Conservation (phyloP, 2,888 invertebrate species). For the Dicyrtoma fusca region DNA sequence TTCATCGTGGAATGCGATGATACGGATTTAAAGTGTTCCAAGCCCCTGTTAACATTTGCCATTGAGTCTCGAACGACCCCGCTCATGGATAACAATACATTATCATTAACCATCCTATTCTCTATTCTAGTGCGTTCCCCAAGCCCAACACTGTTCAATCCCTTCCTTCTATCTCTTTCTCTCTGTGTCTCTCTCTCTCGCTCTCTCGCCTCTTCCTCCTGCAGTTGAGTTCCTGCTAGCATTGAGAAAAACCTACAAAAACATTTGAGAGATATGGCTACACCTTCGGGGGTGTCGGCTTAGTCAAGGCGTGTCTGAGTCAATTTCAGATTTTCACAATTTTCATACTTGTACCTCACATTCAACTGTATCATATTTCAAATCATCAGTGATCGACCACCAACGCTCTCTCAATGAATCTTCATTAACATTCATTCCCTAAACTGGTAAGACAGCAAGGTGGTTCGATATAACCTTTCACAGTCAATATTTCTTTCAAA, state of each 20-base stretch:
- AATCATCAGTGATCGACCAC: conserved; percentile 38
- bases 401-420: conserved; percentile 37
- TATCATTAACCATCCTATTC: conserved; percentile 57
- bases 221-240: background rate
- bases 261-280: conserved; percentile 1
- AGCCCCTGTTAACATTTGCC: conserved; percentile 42
- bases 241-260: too few relatives aligned
- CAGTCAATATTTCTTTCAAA: conserved; percentile 36
- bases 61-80: conserved; percentile 44
- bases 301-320: conserved; percentile 31
- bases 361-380: conserved; percentile 34
- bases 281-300: conserved; percentile 35
- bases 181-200: conserved; percentile 27
- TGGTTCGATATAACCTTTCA: conserved; percentile 29
- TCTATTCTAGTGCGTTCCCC: conserved; percentile 29
- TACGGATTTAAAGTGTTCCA: conserved; percentile 44
- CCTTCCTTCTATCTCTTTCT: too few relatives aligned
- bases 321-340: conserved; percentile 34
- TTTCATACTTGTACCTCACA: conserved; percentile 20
- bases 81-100: conserved; percentile 53
- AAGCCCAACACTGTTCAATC: background rate
- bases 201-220: background rate
- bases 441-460: conserved; percentile 29
- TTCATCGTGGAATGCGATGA: conserved; percentile 47
- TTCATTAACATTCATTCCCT: conserved; percentile 31